Conservation (phyloP, 2,113 vertebrate genomes). For the Dolichotis patagonum region DNA sequence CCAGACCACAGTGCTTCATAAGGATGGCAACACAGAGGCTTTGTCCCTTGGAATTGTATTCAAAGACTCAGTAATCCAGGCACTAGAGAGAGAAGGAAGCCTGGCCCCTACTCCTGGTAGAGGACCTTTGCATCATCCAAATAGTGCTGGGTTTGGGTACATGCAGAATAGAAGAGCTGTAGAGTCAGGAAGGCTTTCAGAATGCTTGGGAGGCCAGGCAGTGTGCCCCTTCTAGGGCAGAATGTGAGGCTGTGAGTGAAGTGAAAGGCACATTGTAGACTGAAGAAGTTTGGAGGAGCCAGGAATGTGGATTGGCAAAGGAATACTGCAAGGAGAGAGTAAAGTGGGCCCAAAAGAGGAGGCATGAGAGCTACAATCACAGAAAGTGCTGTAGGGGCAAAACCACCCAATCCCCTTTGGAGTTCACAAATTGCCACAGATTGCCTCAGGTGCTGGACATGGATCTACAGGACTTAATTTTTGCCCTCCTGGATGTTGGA, state of each 20-base stretch:
- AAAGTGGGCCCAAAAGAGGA: no score
- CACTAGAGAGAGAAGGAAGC: background rate
- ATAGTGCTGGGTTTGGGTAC: background rate
- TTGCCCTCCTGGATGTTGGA: background rate
- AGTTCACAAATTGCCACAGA: background rate
- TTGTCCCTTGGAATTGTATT: background rate
- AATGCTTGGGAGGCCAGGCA: background rate
- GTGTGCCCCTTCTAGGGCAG: background rate
- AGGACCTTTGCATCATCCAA: background rate
- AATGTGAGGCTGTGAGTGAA: background rate
- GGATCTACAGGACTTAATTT: background rate
- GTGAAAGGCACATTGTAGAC: background rate
- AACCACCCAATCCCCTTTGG: background rate
- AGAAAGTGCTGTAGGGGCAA: background rate
- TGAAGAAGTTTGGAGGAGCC: background rate
- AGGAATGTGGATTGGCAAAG: background rate
- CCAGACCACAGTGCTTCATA: background rate
- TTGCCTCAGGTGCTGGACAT: background rate
- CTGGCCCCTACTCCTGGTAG: background rate
- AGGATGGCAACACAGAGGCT: background rate
- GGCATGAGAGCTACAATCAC: no score
- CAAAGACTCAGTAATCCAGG: background rate
- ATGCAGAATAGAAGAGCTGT: background rate
- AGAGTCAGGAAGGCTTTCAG: background rate
- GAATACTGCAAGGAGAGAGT: no score